Evolutionary conservation across 2,888 invertebrate species (phyloP), one percentile per base, ranked within the genome.

Genomic region (Pachliopta kotzebuea): DNA sequence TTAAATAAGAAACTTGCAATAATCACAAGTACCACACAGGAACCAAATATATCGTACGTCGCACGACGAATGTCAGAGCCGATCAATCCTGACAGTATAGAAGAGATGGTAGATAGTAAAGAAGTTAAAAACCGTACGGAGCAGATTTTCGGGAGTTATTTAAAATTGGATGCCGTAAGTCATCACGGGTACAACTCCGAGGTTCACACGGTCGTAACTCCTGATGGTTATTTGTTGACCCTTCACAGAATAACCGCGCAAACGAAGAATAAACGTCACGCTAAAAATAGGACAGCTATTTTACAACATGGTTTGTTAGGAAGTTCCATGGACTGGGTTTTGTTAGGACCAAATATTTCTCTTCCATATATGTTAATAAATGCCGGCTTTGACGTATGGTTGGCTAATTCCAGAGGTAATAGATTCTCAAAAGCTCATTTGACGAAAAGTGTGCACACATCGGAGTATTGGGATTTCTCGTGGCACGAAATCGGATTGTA

Each of bases 361-460:
- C 66, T 85, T 7, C 79, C 83, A 0, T 83, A 79, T 67, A 65
- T 80, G 42, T 59, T 95, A 85, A 80, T 89, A 83, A 82, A 94
- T 60, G 79, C 80, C 7, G 89, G 90, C 11, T 92, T 85, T 68
- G 92, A 93, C 68, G 91, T 93, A 0, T 96, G 86, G 95, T 90
- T 83, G 84, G 79, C 88, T 14, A 93, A 93, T 63, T 78, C 78
- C 8, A 76, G 83, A 67, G 81, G 84, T 21, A 85, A 80, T 60
- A 76, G 71, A 69, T 85, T 83, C 66, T 81, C 82, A 21, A 79
- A 63, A 64, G 62, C 62, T 6, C 78, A 80, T 64, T 54, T 67
- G 0, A 70, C 24, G 2, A 72, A 65, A 57, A 63, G 50, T 7
- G n/a, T 66, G 0, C 66, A 74, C 9, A 66, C 71, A 0, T 11